Evolutionary conservation across 2,797 vertebrate genomes (phyloP).

Genomic region (Sebastes flavidus): DNA sequence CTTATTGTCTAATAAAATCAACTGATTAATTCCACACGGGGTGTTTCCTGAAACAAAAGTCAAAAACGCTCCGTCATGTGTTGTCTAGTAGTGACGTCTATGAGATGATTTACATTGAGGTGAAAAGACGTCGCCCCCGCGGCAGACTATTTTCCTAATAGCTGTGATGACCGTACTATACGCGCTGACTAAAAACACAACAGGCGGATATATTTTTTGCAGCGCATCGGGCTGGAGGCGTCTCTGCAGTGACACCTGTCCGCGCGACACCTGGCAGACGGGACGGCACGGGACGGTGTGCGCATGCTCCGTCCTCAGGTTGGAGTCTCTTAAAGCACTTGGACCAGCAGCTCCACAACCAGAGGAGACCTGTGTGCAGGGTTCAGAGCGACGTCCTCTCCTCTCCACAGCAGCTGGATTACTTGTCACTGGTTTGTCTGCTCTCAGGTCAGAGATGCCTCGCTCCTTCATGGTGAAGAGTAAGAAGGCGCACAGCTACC

Average conservation of each 20-base stretch:
- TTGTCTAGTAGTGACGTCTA: neutral
- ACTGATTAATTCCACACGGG: neutral
- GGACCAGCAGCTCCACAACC: conserved; percentile 18
- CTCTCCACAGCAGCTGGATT: conserved; percentile 30
- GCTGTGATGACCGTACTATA: neutral
- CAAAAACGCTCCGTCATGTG: neutral
- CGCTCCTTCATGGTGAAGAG: conserved; percentile 98
- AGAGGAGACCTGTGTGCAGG: conserved; percentile 65
- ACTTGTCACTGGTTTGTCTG: conserved; percentile 10
- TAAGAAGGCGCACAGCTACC: conserved; percentile 98
- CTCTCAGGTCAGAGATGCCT: conserved; percentile 83
- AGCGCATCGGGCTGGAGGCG: neutral
- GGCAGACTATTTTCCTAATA: neutral
- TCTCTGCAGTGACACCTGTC: conserved; percentile 85
- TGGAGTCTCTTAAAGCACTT: conserved; percentile 48
- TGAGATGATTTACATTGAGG: neutral
- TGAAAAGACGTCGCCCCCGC: conserved; percentile 22
- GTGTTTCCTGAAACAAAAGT: neutral
- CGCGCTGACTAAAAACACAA: neutral
- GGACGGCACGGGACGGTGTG: conserved; percentile 17
- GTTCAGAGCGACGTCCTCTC: conserved; percentile 41
- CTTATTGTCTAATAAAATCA: neutral
- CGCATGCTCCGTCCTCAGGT: conserved; percentile 79
- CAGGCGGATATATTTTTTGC: neutral
- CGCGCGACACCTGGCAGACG: conserved; percentile 88